Evolutionary conservation across 2,888 invertebrate species (phyloP), one percentile per base, ranked within the genome.

Genomic region (Eupithecia vulgata): DNA sequence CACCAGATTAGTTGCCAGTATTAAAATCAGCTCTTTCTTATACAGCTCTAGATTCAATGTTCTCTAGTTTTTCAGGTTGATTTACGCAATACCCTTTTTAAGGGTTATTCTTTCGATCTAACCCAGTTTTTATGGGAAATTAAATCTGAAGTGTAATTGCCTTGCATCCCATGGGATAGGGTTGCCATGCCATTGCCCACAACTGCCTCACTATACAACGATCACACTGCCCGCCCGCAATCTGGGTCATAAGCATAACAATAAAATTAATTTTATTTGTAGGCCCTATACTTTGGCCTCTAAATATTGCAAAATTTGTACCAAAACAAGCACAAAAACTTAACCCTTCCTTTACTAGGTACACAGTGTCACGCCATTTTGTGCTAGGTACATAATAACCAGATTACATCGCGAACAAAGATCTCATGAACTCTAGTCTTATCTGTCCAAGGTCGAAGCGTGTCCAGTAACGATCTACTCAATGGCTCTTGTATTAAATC

Each of bases 141-240:
- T 86, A 86, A 88, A 83, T 79, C 79, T 72, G 77, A 73, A 69
- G 80, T 79, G 83, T 84, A 85, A 86, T 84, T 83, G 79, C 80
- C 78, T 78, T 80, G 82, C 83, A 84, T 86, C 81, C 82, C 80
- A 77, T 81, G 80, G 80, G 81, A 81, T 81, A 82, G 71, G 80
- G 79, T 81, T 82, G 73, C 80, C 79, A 77, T 73, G 81, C 76
- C 78, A 76, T 75, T 76, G 67, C 68, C 72, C 75, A 75, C 75
- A 79, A 76, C 75, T 75, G 76, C 74, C 70, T 75, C 77, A 67
- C 73, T 72, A 76, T 70, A 76, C 73, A 76, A 71, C 70, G 30
- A 61, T 66, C 57, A 30, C 52, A 42, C 35, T 52, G 17, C 57
- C 70, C 57, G 40, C 40, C 57, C 64, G 57, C 34, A 71, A 66